Percentiles rank a stretch among this genome's conserved stretches.
Evolutionary conservation across 2,113 vertebrate species (phyloP).

Genomic region (Myrmophylax atrothorax): DNA sequence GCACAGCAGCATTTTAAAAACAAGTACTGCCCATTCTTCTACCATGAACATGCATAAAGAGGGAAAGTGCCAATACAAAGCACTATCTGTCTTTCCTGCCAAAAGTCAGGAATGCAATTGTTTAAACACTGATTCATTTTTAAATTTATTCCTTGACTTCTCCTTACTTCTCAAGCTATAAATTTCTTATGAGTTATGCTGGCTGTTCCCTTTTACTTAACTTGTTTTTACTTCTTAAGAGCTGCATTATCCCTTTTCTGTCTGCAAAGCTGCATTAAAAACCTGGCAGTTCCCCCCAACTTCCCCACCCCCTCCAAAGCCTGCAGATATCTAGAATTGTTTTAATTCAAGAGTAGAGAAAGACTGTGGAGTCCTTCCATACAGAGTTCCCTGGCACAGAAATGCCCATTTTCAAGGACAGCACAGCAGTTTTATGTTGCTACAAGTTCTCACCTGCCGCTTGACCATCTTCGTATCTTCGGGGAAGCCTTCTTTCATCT

Average conservation of each 20-base stretch:
- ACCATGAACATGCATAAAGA: not conserved
- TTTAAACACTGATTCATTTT: not conserved
- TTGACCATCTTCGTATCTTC: slow-evolving; percentile 81
- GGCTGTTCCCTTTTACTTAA: not conserved
- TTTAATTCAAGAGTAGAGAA: not conserved
- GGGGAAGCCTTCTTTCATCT: slow-evolving; percentile 79
- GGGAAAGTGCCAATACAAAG: not conserved
- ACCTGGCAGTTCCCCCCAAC: not conserved
- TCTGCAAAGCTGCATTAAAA: not conserved
- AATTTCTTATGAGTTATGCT: not conserved
- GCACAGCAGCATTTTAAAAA: slow-evolving; percentile 10
- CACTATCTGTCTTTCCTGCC: not conserved
- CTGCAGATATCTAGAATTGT: not conserved
- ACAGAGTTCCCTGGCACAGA: not conserved
- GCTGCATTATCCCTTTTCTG: not conserved
- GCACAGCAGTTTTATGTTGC: not conserved
- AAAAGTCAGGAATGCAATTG: not conserved
- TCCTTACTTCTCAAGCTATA: not conserved
- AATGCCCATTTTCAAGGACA: not conserved
- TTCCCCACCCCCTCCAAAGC: not conserved
- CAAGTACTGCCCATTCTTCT: not conserved
- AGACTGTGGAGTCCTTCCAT: not conserved
- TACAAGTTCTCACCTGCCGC: slow-evolving; percentile 71
- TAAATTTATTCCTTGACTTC: not conserved
- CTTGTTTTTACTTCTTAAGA: not conserved